Conservation (phyloP, 2,797 vertebrate species). For the Enteromius radiatus region DNA sequence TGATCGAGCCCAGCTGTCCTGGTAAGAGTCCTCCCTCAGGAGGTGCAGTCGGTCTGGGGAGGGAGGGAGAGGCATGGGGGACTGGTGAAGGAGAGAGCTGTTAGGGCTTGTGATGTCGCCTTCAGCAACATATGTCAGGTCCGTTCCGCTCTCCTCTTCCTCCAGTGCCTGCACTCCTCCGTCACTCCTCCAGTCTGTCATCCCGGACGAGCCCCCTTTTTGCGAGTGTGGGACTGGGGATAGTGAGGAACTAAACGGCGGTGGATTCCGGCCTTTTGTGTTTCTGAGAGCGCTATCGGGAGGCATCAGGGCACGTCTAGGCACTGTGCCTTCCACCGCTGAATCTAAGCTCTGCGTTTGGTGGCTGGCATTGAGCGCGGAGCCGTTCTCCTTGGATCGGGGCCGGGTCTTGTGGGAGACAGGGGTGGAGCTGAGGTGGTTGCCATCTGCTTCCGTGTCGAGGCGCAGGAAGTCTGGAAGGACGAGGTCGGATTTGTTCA, state of each 20-base stretch:
- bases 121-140: constrained; percentile 88
- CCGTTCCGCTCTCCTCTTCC: constrained; percentile 75
- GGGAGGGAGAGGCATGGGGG: constrained; percentile 62
- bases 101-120: constrained; percentile 91
- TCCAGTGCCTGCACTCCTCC: constrained; percentile 75
- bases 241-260: constrained; percentile 72
- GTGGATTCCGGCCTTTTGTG: constrained; percentile 60
- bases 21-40: constrained; percentile 64
- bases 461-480: constrained; percentile 95
- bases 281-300: constrained; percentile 59
- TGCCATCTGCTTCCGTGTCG: constrained; percentile 63
- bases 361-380: constrained; percentile 71
- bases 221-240: constrained; percentile 77
- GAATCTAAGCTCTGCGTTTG: constrained; percentile 81
- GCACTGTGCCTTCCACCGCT: constrained; percentile 69
- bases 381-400: constrained; percentile 63
- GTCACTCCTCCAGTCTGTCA: constrained; percentile 70
- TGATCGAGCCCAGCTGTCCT: constrained; percentile 83
- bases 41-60: constrained; percentile 62
- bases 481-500: constrained; percentile 94
- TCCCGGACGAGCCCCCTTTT: constrained; percentile 68
- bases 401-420: constrained; percentile 59
- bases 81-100: constrained; percentile 87
- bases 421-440: constrained; percentile 46
- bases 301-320: constrained; percentile 71